These are phyloP conservation scores for Samia ricini DNA, from an alignment of 1,140 invertebrate species.

Conservation along the genomic window DNA sequence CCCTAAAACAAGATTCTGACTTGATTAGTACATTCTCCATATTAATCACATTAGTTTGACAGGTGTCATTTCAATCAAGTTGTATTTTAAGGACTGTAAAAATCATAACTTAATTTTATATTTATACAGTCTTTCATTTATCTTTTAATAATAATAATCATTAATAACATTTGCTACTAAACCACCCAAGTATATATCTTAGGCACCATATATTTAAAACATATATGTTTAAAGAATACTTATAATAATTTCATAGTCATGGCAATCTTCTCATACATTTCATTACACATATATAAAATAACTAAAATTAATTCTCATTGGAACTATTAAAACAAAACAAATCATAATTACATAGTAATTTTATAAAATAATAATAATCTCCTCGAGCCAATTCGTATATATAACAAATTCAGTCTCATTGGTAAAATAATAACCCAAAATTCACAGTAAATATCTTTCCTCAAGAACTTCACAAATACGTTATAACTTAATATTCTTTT, in stretches of 20 bases:
- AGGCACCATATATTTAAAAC: background rate
- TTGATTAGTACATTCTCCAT: too few species aligned
- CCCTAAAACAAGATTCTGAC: too few species aligned
- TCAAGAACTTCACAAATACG: conserved; percentile 44
- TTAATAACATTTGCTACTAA: conserved; percentile 14
- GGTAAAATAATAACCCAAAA: conserved; percentile 56
- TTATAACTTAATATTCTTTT: conserved; percentile 4
- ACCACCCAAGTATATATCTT: conserved; percentile 15
- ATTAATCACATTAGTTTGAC: too few species aligned
- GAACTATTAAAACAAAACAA: conserved; percentile 29
- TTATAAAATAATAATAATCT: conserved; percentile 67
- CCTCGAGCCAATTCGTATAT: conserved; percentile 46
- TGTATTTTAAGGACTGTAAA: too few species aligned
- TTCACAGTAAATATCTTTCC: conserved; percentile 51
- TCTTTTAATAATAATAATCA: conserved; percentile 30
- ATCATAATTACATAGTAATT: conserved; percentile 26
- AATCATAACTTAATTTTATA: background rate
- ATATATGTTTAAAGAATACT: background rate
- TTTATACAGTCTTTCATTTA: conserved; percentile 29
- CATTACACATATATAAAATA: conserved; percentile 23
- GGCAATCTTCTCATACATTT: conserved; percentile 42
- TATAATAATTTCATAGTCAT: conserved; percentile 36
- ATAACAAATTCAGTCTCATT: conserved; percentile 75
- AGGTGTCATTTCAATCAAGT: too few species aligned
- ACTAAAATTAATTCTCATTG: conserved; percentile 37